Evolutionary conservation across 23 tunicate species (phyloP).

Genomic region (Corella eumyota): DNA sequence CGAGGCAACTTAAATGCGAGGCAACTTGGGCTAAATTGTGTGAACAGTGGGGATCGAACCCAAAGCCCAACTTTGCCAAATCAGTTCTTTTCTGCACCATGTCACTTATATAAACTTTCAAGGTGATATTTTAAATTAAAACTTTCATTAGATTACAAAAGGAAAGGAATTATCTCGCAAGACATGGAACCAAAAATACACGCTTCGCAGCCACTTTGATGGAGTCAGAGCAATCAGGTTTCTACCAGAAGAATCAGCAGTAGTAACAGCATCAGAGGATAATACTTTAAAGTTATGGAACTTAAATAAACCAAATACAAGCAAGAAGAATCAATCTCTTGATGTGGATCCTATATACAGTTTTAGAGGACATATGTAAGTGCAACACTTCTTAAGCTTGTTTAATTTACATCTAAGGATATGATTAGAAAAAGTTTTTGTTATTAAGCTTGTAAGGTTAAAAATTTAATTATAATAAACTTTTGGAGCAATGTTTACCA

Average conservation of each 20-base stretch:
- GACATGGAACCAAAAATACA: constrained; percentile 84
- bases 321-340: constrained; percentile 58
- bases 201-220: constrained; percentile 90
- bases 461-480: neutral
- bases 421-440: neutral
- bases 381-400: neutral
- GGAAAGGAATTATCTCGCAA: constrained; percentile 62
- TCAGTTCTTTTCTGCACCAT: too few species aligned
- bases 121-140: neutral
- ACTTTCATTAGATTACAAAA: constrained; percentile 38
- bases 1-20: too few species aligned
- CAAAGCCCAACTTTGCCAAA: too few species aligned
- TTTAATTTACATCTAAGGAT: neutral
- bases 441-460: neutral
- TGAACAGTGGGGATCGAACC: too few species aligned
- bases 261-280: constrained; percentile 95
- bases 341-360: constrained; percentile 96
- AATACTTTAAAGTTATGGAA: constrained; percentile 94
- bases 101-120: neutral
- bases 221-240: constrained; percentile 82
- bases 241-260: constrained; percentile 65
- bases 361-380: constrained; percentile 88
- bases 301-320: constrained; percentile 75
- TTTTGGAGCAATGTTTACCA: neutral
- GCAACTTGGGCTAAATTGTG: too few species aligned